Percentiles rank a stretch among this genome's conserved stretches.
Conservation (phyloP, 2,113 vertebrate genomes). For the Malaclemys terrapin region DNA sequence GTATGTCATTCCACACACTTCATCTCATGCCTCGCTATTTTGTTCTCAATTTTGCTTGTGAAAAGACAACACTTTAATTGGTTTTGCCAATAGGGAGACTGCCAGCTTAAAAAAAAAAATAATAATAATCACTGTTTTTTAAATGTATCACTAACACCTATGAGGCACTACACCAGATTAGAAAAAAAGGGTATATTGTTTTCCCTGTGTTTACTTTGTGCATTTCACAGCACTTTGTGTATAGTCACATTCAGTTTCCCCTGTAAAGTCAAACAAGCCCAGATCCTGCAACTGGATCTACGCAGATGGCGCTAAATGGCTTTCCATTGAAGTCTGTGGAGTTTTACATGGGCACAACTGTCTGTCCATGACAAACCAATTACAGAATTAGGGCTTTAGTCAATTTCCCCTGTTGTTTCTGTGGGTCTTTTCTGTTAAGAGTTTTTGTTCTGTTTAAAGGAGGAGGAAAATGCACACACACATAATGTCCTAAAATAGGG, state of each 20-base stretch:
- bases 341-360: not conserved
- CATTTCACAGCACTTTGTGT: not conserved
- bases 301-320: accelerated
- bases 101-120: not conserved
- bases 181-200: not conserved
- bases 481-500: not conserved
- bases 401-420: not conserved
- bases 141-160: not conserved
- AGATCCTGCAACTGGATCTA: not conserved
- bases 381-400: not conserved
- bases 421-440: not conserved
- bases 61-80: not conserved
- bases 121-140: not conserved
- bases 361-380: not conserved
- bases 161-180: not conserved
- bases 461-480: not conserved
- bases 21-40: not conserved
- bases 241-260: not conserved
- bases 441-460: not conserved
- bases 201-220: not conserved
- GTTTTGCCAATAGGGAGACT: not conserved
- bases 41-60: not conserved
- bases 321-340: not conserved
- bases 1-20: accelerated
- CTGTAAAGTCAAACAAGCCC: not conserved